Conservation (phyloP, 1,140 invertebrate species). For the Bombyx mori region DNA sequence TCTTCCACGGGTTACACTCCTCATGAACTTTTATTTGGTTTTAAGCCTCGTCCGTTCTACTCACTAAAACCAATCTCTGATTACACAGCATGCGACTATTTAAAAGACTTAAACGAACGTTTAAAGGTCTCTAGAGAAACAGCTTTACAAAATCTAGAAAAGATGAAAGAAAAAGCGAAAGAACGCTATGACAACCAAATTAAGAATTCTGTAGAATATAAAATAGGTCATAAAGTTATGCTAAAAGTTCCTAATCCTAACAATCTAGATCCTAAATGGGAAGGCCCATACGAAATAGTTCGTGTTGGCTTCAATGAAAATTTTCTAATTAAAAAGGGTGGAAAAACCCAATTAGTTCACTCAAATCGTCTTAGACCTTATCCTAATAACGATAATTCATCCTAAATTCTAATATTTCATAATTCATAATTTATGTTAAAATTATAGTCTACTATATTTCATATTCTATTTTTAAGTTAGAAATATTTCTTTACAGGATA, state of each 20-base stretch:
- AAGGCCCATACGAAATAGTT: slow-evolving; percentile 37
- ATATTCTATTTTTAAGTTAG: no score
- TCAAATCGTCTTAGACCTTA: slow-evolving; percentile 13
- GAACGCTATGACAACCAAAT: slow-evolving; percentile 29
- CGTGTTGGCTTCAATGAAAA: slow-evolving; percentile 38
- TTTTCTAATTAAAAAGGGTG: slow-evolving; percentile 26
- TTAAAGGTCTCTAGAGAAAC: slow-evolving; percentile 24
- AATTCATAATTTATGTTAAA: background rate
- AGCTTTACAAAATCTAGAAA: slow-evolving; percentile 19
- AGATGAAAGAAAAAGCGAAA: slow-evolving; percentile 41
- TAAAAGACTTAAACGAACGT: slow-evolving; percentile 31
- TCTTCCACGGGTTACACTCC: slow-evolving; percentile 33
- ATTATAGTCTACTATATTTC: background rate
- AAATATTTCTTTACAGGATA: no score
- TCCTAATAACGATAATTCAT: background rate
- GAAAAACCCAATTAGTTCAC: slow-evolving; percentile 23
- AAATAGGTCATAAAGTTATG: slow-evolving; percentile 28
- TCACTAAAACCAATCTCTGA: slow-evolving; percentile 22
- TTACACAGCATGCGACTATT: slow-evolving; percentile 28
- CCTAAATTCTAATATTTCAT: background rate
- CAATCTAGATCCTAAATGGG: slow-evolving; percentile 34
- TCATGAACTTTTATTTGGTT: slow-evolving; percentile 60
- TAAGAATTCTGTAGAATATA: slow-evolving; percentile 25
- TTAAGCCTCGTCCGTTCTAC: slow-evolving; percentile 36
- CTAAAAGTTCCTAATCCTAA: slow-evolving; percentile 30